Conservation (phyloP, 2,113 vertebrate species). For the Porphyrio hochstetteri region DNA sequence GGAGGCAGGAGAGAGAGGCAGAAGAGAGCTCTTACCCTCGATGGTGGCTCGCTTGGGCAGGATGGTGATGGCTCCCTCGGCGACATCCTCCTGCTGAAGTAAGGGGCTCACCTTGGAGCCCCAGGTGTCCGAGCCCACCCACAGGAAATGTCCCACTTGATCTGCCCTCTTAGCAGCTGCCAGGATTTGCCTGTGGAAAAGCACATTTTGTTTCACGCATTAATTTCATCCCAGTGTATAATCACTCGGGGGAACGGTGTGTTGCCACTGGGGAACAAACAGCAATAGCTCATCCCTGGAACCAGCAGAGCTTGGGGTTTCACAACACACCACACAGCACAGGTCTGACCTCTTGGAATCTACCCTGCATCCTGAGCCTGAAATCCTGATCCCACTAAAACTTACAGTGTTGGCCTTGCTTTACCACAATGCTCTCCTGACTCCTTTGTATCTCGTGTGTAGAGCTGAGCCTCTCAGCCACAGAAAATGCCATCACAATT, state of each 20-base stretch:
- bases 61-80: conserved; percentile 91
- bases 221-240: neutral
- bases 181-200: conserved; percentile 85
- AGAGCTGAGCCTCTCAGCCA: neutral
- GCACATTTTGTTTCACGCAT: neutral
- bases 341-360: neutral
- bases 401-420: neutral
- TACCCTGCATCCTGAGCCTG: rapidly evolving
- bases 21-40: conserved; percentile 75
- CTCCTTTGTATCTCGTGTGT: neutral
- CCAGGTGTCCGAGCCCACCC: conserved; percentile 97
- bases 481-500: neutral
- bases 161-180: conserved; percentile 90
- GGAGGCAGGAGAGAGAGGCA: neutral
- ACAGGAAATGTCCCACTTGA: conserved; percentile 91
- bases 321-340: neutral
- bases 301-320: neutral
- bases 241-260: neutral
- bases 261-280: neutral
- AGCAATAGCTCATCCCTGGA: neutral
- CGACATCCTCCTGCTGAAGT: conserved; percentile 88
- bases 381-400: neutral
- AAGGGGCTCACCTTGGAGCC: conserved; percentile 90
- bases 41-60: conserved; percentile 92
- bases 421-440: neutral